These are phyloP conservation scores for Euwallacea similis DNA, from an alignment of 1,140 invertebrate genomes.

Conservation along the genomic window DNA sequence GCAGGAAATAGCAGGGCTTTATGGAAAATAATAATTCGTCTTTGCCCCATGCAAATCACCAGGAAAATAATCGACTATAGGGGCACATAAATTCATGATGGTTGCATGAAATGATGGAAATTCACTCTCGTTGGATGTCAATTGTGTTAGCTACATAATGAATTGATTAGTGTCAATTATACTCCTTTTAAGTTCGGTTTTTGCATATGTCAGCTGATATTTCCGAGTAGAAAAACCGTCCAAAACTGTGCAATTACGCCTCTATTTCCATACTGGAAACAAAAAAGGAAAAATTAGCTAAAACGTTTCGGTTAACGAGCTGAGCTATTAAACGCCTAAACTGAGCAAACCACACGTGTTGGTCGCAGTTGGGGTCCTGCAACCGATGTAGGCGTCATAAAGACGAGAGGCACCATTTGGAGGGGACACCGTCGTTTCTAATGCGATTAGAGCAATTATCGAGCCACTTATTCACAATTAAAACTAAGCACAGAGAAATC, in stretches of 20 bases:
- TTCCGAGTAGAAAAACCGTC: no score
- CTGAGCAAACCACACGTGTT: constrained; percentile 1
- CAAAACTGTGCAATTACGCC: no score
- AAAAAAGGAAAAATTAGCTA: not conserved
- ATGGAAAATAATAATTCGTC: constrained; percentile 30
- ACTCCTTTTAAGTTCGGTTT: no score
- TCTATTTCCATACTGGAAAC: no score
- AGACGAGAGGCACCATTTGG: constrained; percentile 1
- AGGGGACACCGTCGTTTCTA: not conserved
- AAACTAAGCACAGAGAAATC: not conserved
- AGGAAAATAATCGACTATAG: constrained; percentile 14
- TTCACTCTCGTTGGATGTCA: no score
- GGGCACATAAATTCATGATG: no score
- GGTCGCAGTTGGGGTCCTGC: not conserved
- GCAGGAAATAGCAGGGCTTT: constrained; percentile 33
- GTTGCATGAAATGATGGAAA: no score
- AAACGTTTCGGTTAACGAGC: constrained; percentile 1
- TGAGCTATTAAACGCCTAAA: constrained; percentile 2
- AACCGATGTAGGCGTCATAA: not conserved
- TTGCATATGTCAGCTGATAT: no score
- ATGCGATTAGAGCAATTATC: constrained; percentile 3
- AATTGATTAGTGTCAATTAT: no score
- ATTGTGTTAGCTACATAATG: no score
- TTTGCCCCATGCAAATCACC: constrained; percentile 22
- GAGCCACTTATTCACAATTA: not conserved